These are phyloP conservation scores for Seladonia tumulorum DNA, from an alignment of 2,888 invertebrate genomes.

Conservation along the genomic window DNA sequence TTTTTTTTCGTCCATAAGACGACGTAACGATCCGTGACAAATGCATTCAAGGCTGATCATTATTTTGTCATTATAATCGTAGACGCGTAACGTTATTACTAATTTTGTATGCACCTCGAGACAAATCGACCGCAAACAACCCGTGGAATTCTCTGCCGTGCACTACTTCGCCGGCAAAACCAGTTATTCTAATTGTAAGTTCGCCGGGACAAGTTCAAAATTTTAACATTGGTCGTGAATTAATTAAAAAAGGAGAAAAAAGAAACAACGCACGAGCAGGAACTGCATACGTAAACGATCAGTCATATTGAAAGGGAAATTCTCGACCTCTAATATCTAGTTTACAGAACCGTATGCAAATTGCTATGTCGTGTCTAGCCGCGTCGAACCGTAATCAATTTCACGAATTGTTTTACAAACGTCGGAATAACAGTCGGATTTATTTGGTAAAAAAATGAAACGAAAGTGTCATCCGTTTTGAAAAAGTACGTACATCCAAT, in stretches of 20 bases:
- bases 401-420: neutral
- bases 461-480: neutral
- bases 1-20: slow-evolving; percentile 33
- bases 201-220: slow-evolving; percentile 14
- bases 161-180: slow-evolving; percentile 14
- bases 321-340: neutral
- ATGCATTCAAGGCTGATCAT: slow-evolving; percentile 57
- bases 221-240: neutral
- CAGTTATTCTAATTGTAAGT: slow-evolving; percentile 1
- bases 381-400: neutral
- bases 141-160: neutral
- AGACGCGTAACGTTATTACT: slow-evolving; percentile 24
- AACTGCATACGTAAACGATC: neutral
- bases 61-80: slow-evolving; percentile 58
- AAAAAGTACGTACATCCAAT: neutral
- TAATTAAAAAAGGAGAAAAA: neutral
- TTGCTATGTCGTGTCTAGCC: neutral
- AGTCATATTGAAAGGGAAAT: neutral
- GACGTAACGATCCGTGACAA: slow-evolving; percentile 50
- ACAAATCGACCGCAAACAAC: neutral
- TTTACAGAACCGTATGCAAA: neutral
- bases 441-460: neutral
- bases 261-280: neutral
- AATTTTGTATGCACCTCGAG: slow-evolving; percentile 15
- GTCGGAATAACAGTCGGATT: neutral